A percentile compares a stretch with the other conserved stretches of the same genome.
Conservation (phyloP, 2,797 vertebrate species). For the Lacerta viridis region DNA sequence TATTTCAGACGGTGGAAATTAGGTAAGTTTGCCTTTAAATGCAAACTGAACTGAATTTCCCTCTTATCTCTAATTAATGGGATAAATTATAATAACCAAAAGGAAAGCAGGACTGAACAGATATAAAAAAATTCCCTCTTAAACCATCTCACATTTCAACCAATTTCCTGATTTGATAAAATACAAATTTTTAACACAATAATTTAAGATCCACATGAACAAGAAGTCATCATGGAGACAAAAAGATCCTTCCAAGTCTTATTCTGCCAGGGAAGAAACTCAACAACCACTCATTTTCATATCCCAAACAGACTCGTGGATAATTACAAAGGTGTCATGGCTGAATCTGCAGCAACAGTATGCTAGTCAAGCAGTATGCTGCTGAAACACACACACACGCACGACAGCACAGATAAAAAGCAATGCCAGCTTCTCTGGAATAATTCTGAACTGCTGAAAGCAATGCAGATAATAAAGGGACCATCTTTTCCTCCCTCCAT, state of each 20-base stretch:
- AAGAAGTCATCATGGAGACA: accelerated
- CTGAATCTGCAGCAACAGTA: not conserved
- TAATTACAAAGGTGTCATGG: not conserved
- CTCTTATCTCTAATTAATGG: too few relatives aligned
- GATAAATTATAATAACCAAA: not conserved
- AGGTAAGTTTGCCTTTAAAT: too few relatives aligned
- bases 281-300: not conserved
- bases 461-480: not conserved
- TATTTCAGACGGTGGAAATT: too few relatives aligned
- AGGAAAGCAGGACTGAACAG: not conserved
- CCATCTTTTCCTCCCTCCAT: not conserved
- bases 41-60: too few relatives aligned
- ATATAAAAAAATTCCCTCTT: not conserved
- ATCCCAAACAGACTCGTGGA: not conserved
- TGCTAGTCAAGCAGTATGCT: not conserved
- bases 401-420: not conserved
- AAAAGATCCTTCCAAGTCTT: accelerated
- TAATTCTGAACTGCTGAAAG: not conserved
- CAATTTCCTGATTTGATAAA: accelerated
- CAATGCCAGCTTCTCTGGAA: not conserved
- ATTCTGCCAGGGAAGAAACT: not conserved
- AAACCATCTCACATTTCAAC: not conserved
- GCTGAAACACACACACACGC: not conserved
- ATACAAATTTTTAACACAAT: accelerated
- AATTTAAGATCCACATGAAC: accelerated